Conservation (phyloP, 2,113 vertebrate genomes). For the Periophthalmodon schlosseri region DNA sequence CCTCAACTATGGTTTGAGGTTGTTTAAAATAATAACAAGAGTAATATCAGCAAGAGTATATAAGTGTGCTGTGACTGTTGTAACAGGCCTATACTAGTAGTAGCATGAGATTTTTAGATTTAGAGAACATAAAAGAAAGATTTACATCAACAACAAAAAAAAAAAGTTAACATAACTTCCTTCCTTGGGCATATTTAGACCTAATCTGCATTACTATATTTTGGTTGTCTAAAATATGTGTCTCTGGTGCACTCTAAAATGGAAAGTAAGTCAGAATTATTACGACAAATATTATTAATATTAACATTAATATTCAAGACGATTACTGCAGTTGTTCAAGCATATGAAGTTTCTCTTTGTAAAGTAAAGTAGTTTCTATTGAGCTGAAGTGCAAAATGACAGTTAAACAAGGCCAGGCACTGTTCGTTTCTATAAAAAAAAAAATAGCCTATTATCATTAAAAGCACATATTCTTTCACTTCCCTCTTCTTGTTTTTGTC, state of each 20-base stretch:
- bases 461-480: background rate
- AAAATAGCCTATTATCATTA: background rate
- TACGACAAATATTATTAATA: too few relatives aligned
- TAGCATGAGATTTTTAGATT: too few relatives aligned
- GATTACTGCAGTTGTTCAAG: background rate
- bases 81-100: too few relatives aligned
- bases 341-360: background rate
- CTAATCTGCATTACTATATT: background rate
- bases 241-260: background rate
- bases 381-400: background rate
- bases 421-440: background rate
- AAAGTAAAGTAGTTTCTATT: background rate
- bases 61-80: too few relatives aligned
- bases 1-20: too few relatives aligned
- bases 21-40: too few relatives aligned
- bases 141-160: too few relatives aligned
- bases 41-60: too few relatives aligned
- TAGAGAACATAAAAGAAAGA: too few relatives aligned
- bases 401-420: background rate
- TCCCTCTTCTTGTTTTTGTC: conserved; percentile 11
- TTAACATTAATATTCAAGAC: background rate
- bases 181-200: background rate
- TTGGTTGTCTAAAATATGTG: background rate
- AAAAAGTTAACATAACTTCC: too few relatives aligned
- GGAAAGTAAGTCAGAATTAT: background rate